Base-by-base conservation (phyloP, 2,888 invertebrate species). In the Pandemis heparana region DNA sequence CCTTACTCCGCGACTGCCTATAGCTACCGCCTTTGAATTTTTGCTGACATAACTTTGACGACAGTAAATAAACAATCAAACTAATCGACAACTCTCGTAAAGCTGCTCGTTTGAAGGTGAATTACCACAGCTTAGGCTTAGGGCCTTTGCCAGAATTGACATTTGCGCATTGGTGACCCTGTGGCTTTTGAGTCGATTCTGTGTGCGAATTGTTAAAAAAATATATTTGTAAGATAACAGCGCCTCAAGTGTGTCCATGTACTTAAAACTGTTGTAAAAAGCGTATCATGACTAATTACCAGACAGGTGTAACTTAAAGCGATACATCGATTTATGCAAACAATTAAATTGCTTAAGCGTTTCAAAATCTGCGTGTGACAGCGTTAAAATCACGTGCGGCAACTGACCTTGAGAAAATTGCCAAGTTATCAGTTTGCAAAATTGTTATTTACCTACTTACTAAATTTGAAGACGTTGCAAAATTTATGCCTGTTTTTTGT, bases 1-100 rank as follows among this genome's bases (percentile, higher is more conserved):
- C 80, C 85, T 81, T 82, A 77, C 73, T 67, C 9, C 18, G 48
- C 79, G 77, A 79, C 81, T 79, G 77, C 76, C 77, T 79, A 80
- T 80, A 79, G 80, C 79, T 79, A 79, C 79, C 75, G 74, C 75
- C 70, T 76, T 77, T 18, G 12, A 41, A 71, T 48, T 75, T 85
- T 78, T 73, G 80, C 75, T 78, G 65, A 77, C 75, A 71, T 75
- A 46, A 70, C 73, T 66, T n/a, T 63, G 61, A 46, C 14, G 46
- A 60, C 46, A 64, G 63, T 65, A 46, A 48, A 71, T 65, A 61
- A 56, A 16, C 60, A 46, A 63, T 14, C 23, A 16, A 23, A 16
- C 43, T 16, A 53, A 60, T 32, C 38, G 18, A n/a, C 23, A 39
- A 16, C 9, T 10, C 16, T 39, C 10, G 5, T n/a, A 39, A 41